phyloP scores from a whole-genome alignment of 2,797 vertebrate species.

The Xerus rutilus region DNA sequence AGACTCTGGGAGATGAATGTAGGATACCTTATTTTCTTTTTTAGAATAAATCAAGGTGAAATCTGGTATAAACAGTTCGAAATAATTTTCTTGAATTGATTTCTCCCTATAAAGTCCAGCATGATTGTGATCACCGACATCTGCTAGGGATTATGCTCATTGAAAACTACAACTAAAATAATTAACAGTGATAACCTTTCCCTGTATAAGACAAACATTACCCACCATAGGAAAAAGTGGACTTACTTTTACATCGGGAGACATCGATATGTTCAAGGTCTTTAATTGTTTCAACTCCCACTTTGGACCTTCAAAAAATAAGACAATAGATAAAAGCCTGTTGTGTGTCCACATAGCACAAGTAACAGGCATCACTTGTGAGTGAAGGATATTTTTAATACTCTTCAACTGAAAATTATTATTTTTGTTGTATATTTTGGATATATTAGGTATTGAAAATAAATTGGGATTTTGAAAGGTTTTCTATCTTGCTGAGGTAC shows the following conservation, averaged over 20 bases:
- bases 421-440: neutral
- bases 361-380: neutral
- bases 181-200: neutral
- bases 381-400: neutral
- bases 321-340: neutral
- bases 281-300: slow-evolving; percentile 59
- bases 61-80: neutral
- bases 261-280: neutral
- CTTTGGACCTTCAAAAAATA: slow-evolving; percentile 62
- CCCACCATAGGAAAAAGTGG: neutral
- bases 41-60: slow-evolving; percentile 22
- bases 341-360: neutral
- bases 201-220: neutral
- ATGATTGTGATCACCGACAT: neutral
- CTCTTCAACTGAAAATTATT: neutral
- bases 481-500: neutral
- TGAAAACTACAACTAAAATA: neutral
- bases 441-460: neutral
- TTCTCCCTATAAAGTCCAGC: slow-evolving; percentile 6
- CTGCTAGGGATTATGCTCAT: neutral
- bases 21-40: neutral
- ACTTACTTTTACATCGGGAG: slow-evolving; percentile 62
- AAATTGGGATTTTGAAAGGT: neutral
- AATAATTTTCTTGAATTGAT: neutral
- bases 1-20: neutral